A percentile compares a stretch with the other conserved stretches of the same genome.
Evolutionary conservation across 2,797 vertebrate species (phyloP).

Genomic region (Spinus pinus): DNA sequence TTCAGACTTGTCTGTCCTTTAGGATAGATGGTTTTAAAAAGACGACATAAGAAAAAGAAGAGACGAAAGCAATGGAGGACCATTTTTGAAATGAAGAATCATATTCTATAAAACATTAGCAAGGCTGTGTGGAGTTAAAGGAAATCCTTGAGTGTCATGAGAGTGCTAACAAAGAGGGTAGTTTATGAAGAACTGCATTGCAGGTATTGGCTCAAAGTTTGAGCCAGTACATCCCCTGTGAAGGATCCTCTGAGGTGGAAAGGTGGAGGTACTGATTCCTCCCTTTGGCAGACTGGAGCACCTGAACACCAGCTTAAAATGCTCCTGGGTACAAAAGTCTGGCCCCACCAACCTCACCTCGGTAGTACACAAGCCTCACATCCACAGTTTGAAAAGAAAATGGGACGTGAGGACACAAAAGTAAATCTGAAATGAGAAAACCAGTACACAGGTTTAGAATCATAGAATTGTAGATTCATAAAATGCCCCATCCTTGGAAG

Average conservation of each 20-base stretch:
- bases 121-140: background rate
- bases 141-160: background rate
- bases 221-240: accelerated
- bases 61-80: background rate
- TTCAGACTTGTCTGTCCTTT: background rate
- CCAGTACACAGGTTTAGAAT: background rate
- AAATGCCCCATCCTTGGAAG: background rate
- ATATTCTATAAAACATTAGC: background rate
- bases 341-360: background rate
- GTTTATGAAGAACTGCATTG: background rate
- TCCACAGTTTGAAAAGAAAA: background rate
- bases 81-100: background rate
- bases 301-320: background rate
- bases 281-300: background rate
- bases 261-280: background rate
- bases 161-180: accelerated
- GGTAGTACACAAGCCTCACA: accelerated
- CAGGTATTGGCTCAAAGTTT: background rate
- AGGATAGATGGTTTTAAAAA: background rate
- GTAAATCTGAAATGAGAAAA: background rate
- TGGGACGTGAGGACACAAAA: background rate
- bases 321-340: background rate
- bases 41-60: too few relatives aligned
- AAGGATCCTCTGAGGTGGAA: background rate
- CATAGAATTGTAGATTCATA: background rate